Evolutionary conservation across 2,888 invertebrate genomes (phyloP), one percentile per base, ranked within the genome.

Genomic region (Drosophila pseudotakahashii): DNA sequence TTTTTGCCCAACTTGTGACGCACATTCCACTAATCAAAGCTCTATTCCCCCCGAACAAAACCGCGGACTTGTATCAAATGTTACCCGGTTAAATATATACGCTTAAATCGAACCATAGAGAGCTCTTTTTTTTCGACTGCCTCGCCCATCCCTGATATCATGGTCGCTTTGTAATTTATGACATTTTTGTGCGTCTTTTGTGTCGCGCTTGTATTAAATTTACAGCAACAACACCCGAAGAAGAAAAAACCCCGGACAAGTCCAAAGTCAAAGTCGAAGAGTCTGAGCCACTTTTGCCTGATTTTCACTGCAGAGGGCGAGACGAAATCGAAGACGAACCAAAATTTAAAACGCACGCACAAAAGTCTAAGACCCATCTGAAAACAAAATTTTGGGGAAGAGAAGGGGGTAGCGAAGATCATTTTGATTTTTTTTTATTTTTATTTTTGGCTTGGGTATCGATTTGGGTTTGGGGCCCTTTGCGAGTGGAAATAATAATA

Each of bases 121-220:
- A 85, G 80, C 77, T 72, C 64, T 75, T 52, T 70, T 52, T 70
- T 54, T 54, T 75, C 41, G 76, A 68, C 59, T 74, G 64, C 30
- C 52, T 72, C 62, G 85, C 88, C 85, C 88, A 74, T 73, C 88
- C 81, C 85, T 67, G 59, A 64, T 54, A 81, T 81, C 81, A 81
- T 72, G 82, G 81, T 84, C 87, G 80, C 87, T 79, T 44, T 51
- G 71, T 89, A 89, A 89, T 89, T 89, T 89, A 89, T 89, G 90
- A 90, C 89, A 90, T 89, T 89, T 89, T 88, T 89, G 89, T 83
- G 75, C 81, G 84, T 78, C 90, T 90, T 89, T 89, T 89, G 90
- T 88, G 87, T 83, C 88, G 82, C 88, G 88, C 75, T 83, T 80
- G 82, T 88, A 88, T 89, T 89, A 88, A 83, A 83, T 79, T 77